phyloP scores from a whole-genome alignment of 1,140 invertebrate genomes.

The Danaus plexippus region DNA sequence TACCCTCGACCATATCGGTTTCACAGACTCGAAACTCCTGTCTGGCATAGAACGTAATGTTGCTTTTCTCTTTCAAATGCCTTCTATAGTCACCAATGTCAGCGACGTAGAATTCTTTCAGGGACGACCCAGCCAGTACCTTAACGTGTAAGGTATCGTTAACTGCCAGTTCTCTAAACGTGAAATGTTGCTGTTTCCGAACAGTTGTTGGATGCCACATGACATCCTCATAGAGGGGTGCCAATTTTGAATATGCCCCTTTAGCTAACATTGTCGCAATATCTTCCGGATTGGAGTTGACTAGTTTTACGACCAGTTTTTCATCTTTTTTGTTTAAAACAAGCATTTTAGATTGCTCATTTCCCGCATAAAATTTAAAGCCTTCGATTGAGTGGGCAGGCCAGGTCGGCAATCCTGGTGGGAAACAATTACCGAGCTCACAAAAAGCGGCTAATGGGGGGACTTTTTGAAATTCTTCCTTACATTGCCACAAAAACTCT shows the following conservation, averaged over 20 bases:
- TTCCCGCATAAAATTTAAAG: constrained; percentile 3
- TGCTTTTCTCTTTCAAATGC: constrained; percentile 7
- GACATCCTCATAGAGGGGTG: constrained; percentile 1
- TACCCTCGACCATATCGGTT: constrained; percentile 7
- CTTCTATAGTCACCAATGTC: constrained; percentile 14
- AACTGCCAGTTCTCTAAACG: constrained; percentile 12
- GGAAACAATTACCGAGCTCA: constrained; percentile 13
- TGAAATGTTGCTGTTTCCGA: constrained; percentile 5
- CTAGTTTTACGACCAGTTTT: constrained; percentile 11
- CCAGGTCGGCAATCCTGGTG: not conserved
- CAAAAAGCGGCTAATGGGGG: constrained; percentile 8
- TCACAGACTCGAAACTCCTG: constrained; percentile 6
- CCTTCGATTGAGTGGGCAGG: not conserved
- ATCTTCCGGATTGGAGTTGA: constrained; percentile 7
- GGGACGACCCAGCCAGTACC: constrained; percentile 12
- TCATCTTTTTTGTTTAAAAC: constrained; percentile 7
- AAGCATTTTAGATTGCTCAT: constrained; percentile 4
- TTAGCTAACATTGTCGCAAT: constrained; percentile 10
- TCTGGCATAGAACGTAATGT: constrained; percentile 11
- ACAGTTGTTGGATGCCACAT: constrained; percentile 2
- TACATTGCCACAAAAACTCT: constrained; percentile 12
- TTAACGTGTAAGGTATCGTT: constrained; percentile 16
- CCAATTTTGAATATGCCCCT: constrained; percentile 7
- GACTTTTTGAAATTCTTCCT: constrained; percentile 3
- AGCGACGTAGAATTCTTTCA: constrained; percentile 18